Conservation (phyloP, 2,888 invertebrate species). For the Apamea epomidion region DNA sequence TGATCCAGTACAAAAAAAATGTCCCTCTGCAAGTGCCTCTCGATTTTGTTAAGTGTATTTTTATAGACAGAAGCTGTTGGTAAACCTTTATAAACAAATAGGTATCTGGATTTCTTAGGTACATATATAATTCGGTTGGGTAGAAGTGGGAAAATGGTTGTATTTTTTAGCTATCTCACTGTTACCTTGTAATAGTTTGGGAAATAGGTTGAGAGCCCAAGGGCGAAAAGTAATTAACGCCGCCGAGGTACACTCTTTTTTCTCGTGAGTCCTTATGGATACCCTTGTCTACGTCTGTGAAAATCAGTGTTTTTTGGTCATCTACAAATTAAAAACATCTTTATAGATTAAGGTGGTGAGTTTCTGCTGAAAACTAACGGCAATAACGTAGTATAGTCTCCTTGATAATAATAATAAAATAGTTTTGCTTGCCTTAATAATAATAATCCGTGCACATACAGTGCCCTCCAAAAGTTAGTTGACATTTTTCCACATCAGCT, state of each 20-base stretch:
- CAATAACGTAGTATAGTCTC: not conserved
- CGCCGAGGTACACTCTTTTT: not conserved
- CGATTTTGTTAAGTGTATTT: too few species aligned
- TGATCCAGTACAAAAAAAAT: too few species aligned
- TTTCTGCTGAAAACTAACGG: not conserved
- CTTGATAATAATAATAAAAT: too few species aligned
- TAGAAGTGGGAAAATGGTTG: not conserved
- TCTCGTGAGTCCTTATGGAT: not conserved
- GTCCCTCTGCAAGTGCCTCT: too few species aligned
- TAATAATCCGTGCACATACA: too few species aligned
- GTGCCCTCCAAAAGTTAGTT: too few species aligned
- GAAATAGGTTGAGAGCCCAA: not conserved
- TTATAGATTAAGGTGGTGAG: not conserved
- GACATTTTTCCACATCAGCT: too few species aligned
- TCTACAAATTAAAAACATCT: not conserved
- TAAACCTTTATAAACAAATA: too few species aligned
- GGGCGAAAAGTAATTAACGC: slow-evolving; percentile 19
- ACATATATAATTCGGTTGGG: not conserved
- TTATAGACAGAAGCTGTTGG: too few species aligned
- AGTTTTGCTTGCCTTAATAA: too few species aligned
- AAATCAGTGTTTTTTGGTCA: not conserved
- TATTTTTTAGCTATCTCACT: too few species aligned
- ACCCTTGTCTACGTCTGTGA: not conserved
- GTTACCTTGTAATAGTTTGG: not conserved
- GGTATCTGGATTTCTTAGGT: not conserved